Percentiles rank a stretch among this genome's conserved stretches.
Conservation (phyloP, 1,140 invertebrate genomes). For the Meloidogyne floridensis region DNA sequence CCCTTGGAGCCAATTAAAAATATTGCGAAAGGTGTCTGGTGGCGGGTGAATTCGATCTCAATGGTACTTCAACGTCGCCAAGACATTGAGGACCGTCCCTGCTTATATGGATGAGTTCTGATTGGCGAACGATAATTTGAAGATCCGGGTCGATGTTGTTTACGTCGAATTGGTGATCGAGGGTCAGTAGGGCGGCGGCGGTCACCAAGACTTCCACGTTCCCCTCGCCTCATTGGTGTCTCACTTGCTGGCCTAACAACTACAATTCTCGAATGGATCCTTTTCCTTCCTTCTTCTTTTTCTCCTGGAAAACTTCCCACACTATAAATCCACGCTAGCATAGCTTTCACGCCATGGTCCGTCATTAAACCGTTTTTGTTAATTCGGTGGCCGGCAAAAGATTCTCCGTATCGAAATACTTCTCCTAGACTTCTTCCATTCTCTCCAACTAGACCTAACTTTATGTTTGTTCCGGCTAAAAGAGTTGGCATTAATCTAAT, state of each 20-base stretch:
- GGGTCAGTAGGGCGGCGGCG: neutral
- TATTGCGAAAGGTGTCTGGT: too few species aligned
- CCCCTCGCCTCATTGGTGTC: neutral
- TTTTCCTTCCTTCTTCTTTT: neutral
- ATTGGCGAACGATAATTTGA: too few species aligned
- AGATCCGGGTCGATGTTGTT: too few species aligned
- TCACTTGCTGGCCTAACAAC: neutral
- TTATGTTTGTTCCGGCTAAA: neutral
- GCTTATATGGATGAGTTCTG: too few species aligned
- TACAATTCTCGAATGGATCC: neutral
- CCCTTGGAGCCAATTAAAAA: too few species aligned
- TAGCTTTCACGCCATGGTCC: neutral
- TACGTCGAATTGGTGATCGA: too few species aligned
- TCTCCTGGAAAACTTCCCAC: constrained; percentile 3
- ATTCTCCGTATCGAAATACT: constrained; percentile 7
- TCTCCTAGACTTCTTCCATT: neutral
- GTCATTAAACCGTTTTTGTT: constrained; percentile 4
- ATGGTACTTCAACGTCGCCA: too few species aligned
- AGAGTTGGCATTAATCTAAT: neutral
- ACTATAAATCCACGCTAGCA: neutral
- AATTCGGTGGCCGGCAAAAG: neutral
- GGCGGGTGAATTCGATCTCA: too few species aligned
- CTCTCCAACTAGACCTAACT: neutral
- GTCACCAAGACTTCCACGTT: constrained; percentile 5
- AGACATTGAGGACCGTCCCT: too few species aligned